Evolutionary conservation across 2,888 invertebrate genomes (phyloP), one percentile per base, ranked within the genome.

Genomic region (Ptychoptera contaminata): DNA sequence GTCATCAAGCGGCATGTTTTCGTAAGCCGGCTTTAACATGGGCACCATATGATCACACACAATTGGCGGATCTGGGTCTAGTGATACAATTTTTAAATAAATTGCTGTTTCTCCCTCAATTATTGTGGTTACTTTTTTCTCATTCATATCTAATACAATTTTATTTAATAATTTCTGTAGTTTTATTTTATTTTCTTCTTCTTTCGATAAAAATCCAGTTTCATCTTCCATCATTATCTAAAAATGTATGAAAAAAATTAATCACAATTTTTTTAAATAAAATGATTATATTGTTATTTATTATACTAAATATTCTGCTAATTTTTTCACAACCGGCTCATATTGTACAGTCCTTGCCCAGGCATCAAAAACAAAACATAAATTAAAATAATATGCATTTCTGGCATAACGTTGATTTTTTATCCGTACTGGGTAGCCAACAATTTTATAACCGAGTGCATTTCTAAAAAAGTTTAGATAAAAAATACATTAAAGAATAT

Each of bases 361-460:
- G 43, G 86, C 82, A 58, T 91, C 87, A 58, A 91, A 93, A 0
- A 94, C 91, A 60, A 96, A 91, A 63, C 93, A 93, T 30, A 92
- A 66, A 67, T 96, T 96, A 68, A 96, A 96, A 49, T 92, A 82
- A 56, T 90, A 86, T n/a, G 88, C 87, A 67, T 96, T 96, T 44
- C 96, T 72, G 11, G 82, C 81, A 67, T 96, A 96, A 56, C 87
- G 82, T 42, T 83, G 77, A 63, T 84, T 80, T 54, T 87, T 83
- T 47, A 96, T 92, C 50, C 82, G 76, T 36, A 93, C 85, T 0
- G 94, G 94, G 63, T 86, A 93, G 0, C 93, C 93, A 12, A 94
- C 73, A 52, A 94, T 87, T 68, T 93, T 93, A 56, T 82, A 81
- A 29, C 86, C 85, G 29, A 74, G 57, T 1, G 74, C 72, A 60